phyloP scores from a whole-genome alignment of 2,113 vertebrate genomes.

The Amphilophus citrinellus region DNA sequence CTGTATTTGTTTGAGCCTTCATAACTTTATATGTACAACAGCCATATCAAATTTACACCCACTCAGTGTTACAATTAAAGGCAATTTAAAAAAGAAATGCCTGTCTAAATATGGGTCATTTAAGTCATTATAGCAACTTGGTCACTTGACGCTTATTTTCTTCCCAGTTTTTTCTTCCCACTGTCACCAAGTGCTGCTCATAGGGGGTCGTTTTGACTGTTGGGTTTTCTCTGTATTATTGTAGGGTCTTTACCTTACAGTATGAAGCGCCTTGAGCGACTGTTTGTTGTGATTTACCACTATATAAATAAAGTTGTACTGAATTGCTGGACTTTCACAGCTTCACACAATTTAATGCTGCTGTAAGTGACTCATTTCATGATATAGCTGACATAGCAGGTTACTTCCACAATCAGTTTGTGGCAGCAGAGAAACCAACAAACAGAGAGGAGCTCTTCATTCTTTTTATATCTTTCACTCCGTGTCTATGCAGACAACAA shows the following conservation, averaged over 20 bases:
- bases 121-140: not conserved
- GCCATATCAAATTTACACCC: not conserved
- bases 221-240: no score
- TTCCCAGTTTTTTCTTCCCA: no score
- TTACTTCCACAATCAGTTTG: not conserved
- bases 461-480: accelerated
- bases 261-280: no score
- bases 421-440: not conserved
- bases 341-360: not conserved
- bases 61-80: not conserved
- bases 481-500: not conserved
- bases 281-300: no score
- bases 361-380: not conserved
- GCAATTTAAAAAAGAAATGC: no score
- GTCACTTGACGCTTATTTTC: not conserved
- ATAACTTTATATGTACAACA: not conserved
- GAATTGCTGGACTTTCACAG: not conserved
- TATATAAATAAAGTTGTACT: no score
- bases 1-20: not conserved
- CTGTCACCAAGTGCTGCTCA: no score
- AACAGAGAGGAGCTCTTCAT: not conserved
- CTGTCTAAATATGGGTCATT: no score
- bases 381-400: not conserved
- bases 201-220: no score
- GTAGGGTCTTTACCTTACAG: no score